phyloP scores from a whole-genome alignment of 2,888 invertebrate genomes.

The Xanthorhoe spadicearia region DNA sequence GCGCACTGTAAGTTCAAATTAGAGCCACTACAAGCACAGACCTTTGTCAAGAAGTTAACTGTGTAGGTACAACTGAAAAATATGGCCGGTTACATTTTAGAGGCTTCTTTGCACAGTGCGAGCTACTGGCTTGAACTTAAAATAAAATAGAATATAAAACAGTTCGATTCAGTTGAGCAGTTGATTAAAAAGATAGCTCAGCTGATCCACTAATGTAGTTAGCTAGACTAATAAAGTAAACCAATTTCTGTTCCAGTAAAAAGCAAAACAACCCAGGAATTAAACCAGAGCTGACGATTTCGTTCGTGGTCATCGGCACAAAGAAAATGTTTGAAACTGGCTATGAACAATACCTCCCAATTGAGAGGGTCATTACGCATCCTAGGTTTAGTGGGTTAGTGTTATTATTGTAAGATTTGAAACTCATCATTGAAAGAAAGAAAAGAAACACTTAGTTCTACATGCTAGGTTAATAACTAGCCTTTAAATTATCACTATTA shows the following conservation, averaged over 20 bases:
- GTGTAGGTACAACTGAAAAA: constrained; percentile 39
- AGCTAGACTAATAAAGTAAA: no score
- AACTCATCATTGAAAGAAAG: no score
- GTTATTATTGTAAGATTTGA: no score
- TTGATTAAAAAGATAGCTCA: no score
- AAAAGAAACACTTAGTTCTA: no score
- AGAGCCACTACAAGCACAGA: constrained; percentile 33
- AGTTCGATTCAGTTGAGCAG: no score
- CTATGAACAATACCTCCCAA: constrained; percentile 70
- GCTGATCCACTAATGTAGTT: no score
- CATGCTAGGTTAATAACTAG: no score
- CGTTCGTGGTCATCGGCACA: constrained; percentile 68
- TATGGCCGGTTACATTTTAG: constrained; percentile 39
- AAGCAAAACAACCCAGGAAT: constrained; percentile 16
- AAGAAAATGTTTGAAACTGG: constrained; percentile 65
- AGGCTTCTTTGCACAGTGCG: constrained; percentile 21
- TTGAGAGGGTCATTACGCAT: constrained; percentile 63
- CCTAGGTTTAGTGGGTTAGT: constrained; percentile 51
- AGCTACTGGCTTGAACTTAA: constrained; percentile 12
- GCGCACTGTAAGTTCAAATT: constrained; percentile 42
- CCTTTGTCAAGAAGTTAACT: constrained; percentile 45
- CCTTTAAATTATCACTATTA: no score
- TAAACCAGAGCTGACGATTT: constrained; percentile 61
- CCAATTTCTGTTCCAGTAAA: constrained; percentile 14
- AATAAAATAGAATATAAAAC: no score